Evolutionary conservation across 2,797 vertebrate species (phyloP).

Genomic region (Mus spretus): DNA sequence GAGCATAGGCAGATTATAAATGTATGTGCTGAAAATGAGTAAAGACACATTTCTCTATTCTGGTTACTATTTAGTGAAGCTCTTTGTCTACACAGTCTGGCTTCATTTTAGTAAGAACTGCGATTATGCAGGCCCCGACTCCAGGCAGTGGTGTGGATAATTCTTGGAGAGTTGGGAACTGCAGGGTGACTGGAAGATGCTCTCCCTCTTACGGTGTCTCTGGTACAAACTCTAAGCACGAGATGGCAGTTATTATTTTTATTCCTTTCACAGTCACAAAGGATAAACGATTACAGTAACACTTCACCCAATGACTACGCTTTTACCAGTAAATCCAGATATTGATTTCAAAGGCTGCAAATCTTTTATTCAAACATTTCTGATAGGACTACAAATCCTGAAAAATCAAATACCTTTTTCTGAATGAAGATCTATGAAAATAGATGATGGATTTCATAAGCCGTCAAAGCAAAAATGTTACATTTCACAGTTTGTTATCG

Average conservation of each 20-base stretch:
- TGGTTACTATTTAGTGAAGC: slow-evolving; percentile 28
- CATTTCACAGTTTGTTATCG: slow-evolving; percentile 77
- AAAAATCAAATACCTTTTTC: slow-evolving; percentile 76
- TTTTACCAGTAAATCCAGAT: slow-evolving; percentile 77
- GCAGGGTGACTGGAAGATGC: slow-evolving; percentile 20
- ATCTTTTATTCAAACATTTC: slow-evolving; percentile 79
- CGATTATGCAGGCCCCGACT: slow-evolving; percentile 36
- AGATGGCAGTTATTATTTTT: slow-evolving; percentile 64
- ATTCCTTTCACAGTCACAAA: slow-evolving; percentile 80
- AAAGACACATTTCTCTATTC: slow-evolving; percentile 41
- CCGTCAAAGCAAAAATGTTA: slow-evolving; percentile 81
- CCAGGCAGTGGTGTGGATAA: not conserved
- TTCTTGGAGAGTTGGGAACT: slow-evolving; percentile 49
- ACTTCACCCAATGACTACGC: slow-evolving; percentile 64
- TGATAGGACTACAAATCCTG: slow-evolving; percentile 75
- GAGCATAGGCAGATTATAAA: not conserved
- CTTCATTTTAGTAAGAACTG: slow-evolving; percentile 55
- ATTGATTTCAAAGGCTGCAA: slow-evolving; percentile 79
- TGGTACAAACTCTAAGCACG: slow-evolving; percentile 61
- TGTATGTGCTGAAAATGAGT: slow-evolving; percentile 39
- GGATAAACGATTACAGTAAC: slow-evolving; percentile 77
- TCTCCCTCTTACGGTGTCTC: slow-evolving; percentile 60
- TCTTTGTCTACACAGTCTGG: slow-evolving; percentile 31
- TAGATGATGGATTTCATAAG: slow-evolving; percentile 80
- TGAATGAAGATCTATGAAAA: slow-evolving; percentile 81